Base-by-base conservation (phyloP, 2,888 invertebrate species). In the Baronia brevicornis region DNA sequence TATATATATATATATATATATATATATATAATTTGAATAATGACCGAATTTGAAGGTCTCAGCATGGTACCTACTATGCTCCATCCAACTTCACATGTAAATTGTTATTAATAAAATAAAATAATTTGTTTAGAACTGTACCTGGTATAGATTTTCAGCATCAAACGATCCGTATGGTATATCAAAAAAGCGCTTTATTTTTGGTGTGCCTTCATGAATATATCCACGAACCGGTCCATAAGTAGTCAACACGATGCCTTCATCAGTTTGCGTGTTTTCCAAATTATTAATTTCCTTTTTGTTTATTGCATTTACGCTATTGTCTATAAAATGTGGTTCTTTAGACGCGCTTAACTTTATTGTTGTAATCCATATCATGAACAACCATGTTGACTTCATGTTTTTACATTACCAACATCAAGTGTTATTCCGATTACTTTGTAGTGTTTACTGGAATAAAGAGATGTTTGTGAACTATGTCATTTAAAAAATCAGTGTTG, bases 161-260 rank as follows among this genome's bases (percentile, higher is more conserved):
- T 26, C 35, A 30, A 64, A 57, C 19, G 42, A 39, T 36, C 73
- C 78, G 25, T 78, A 78, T 1, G 73, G 72, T 43, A 78, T 67
- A 39, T 77, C 77, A 23, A 65, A 57, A 32, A 51, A 74, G 20
- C 58, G 50, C 3, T 56, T 35, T 22, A 72, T 68, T 1, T 54
- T 47, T 3, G 26, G 8, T 2, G 50, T 49, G 0, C 47, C 39
- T 3, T 36, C 35, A 51, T 61, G 57, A 10, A 29, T 17, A 10
- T 41, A 39, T 6, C 73, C 75, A 28, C 42, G 51, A 1, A 77
- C 64, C 2, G 21, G 33, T 2, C 75, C 75, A 14, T 52, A 41
- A 3, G 54, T 48, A n/a, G 75, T 75, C 15, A 38, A 14, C 14
- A 69, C 35, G 1, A 47, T 17, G 1, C 36, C 29, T 10, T 28